Percentiles rank a stretch among this genome's conserved stretches.
These are phyloP conservation scores for Cephonodes hylas DNA, from an alignment of 2,888 invertebrate species.

Conservation along the genomic window DNA sequence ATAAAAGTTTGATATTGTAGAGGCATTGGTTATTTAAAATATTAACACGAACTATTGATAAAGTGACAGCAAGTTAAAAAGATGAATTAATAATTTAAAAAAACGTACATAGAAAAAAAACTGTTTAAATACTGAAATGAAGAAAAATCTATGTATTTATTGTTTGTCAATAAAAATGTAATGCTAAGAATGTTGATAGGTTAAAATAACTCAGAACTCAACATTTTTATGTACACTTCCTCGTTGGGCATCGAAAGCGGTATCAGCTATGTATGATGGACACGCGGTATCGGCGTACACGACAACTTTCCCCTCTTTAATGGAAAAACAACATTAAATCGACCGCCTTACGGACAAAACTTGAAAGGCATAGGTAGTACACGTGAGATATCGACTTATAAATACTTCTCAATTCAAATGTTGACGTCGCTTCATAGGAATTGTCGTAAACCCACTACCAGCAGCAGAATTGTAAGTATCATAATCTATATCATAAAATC, in stretches of 20 bases:
- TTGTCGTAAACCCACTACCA: neutral
- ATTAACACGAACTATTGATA: neutral
- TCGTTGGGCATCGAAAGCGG: slow-evolving; percentile 71
- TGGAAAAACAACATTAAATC: slow-evolving; percentile 70
- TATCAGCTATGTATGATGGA: slow-evolving; percentile 70
- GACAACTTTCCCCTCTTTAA: slow-evolving; percentile 75
- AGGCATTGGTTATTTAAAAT: neutral
- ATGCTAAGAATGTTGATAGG: neutral
- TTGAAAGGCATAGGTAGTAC: slow-evolving; percentile 45
- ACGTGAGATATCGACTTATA: slow-evolving; percentile 50
- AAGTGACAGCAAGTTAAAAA: no score
- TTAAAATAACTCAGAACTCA: slow-evolving; percentile 8
- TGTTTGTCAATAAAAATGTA: no score
- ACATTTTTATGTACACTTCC: slow-evolving; percentile 57
- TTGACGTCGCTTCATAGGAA: slow-evolving; percentile 35
- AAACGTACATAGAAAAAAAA: no score
- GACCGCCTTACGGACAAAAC: slow-evolving; percentile 58
- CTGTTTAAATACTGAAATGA: no score
- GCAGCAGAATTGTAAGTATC: neutral
- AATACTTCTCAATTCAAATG: slow-evolving; percentile 34
- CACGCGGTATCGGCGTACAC: slow-evolving; percentile 57
- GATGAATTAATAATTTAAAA: no score
- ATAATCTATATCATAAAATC: neutral
- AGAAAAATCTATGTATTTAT: no score
- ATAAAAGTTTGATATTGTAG: neutral